Base-by-base conservation (phyloP, 2,797 vertebrate species). In the Sebastes iracundus region DNA sequence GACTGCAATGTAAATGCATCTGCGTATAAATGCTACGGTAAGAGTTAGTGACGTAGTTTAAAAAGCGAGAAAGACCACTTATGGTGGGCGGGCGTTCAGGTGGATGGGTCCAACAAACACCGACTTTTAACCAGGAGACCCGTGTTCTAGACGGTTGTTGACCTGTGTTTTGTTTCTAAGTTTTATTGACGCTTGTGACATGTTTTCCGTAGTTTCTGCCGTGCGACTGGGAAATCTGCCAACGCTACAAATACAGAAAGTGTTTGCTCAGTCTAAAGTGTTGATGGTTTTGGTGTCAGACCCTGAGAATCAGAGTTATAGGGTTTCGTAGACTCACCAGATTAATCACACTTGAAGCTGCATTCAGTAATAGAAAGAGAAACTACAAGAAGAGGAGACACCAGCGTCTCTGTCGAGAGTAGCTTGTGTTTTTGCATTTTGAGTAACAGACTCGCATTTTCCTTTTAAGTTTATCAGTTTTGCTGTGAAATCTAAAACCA, bases 351-450 rank as follows among this genome's bases (percentile, higher is more conserved):
- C 25, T 46, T 64, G 5, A 61, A 30, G 27, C 7, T 38, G 25
- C 27, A 2, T 38, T 74, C 22, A 66, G 27, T 23, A 22, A 20
- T 7, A 46, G 23, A 78, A 23, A 66, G 22, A 77, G 16, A 66
- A 75, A 77, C 62, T 63, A n/a, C 18, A 66, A 62, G 20, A 62
- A 23, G 25, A 76, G 25, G 75, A 53, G 33, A 66, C 22, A 28
- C 22, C 8, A 3, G 62, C 52, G 35, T 68, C 27, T 68, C 20
- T 4, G 3, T 20, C 7, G 27, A 35, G 42, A 66, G 27, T 5
- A 42, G 62, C 22, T 66, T 42, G 5, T 75, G 6, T 63, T 60
- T 63, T 68, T 38, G 28, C 25, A 52, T 77, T 78, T 9, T 79
- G 63, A 77, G 64, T 66, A 49, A 62, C 32, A 58, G 16, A 2